Evolutionary conservation across 2,888 invertebrate species (phyloP), one percentile per base, ranked within the genome.

Genomic region (Cryptocephalus moraei): DNA sequence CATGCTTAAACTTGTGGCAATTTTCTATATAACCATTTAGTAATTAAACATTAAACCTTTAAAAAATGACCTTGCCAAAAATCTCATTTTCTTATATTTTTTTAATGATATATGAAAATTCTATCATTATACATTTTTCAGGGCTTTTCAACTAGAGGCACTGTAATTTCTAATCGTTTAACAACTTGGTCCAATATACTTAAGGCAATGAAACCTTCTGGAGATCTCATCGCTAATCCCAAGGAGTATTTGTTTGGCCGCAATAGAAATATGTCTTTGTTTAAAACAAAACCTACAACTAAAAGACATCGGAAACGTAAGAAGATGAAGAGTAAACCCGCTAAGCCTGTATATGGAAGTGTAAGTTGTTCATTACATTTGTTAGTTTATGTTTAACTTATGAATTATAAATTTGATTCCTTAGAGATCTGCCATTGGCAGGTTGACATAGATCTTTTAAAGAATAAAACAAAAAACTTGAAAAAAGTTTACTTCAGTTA

Each of bases 101-200:
- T 4, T 22, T 4, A 22, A 22, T 22, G 22, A 22, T 6, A 22
- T 22, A 22, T 22, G 22, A 22, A 22, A 22, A 22, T 22, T 22
- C 22, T 22, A 22, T 22, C 22, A 22, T 22, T 22, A 22, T 22
- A 22, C 22, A 22, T 22, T 41, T 58, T 56, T 44, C 60, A 91
- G 81, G 94, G 94, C 4, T 95, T 94, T 72, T 91, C 92, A 68
- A 86, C 93, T 10, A 78, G 94, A 52, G 92, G 92, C n/a, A 94
- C 93, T 1, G 73, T 76, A 40, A 76, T 94, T 60, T 82, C 90
- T 3, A 79, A 86, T 63, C 79, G 91, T 45, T 75, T 89, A 54
- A 83, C 83, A 40, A 82, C 92, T 32, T 93, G 91, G 88, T 78
- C 84, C 60, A 91, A 92, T 73, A 78, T 94, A 44, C 73, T 85